Conservation (phyloP, 2,888 invertebrate species). For the Polydrusus tereticollis region DNA sequence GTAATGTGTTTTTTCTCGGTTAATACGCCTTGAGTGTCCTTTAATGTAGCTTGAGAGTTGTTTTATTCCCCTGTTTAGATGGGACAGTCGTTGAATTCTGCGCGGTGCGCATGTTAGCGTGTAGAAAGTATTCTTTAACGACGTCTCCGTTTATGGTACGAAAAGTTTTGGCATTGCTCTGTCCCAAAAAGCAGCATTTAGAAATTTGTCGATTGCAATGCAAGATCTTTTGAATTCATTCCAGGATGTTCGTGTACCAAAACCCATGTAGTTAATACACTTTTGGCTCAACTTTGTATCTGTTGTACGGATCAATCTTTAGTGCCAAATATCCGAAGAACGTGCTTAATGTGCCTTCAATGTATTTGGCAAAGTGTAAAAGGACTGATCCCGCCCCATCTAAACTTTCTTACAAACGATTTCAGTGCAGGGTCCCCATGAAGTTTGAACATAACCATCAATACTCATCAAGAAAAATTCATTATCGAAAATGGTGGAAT, state of each 20-base stretch:
- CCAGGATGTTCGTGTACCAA: conserved; percentile 9
- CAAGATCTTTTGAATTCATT: neutral
- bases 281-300: conserved; percentile 16
- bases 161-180: neutral
- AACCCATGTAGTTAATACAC: neutral
- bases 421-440: too few relatives aligned
- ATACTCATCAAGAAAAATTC: too few relatives aligned
- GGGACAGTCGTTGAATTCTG: too few relatives aligned
- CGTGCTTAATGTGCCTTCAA: neutral
- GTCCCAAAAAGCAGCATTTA: neutral
- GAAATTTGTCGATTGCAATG: neutral
- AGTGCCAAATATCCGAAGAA: neutral
- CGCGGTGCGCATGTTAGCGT: too few relatives aligned
- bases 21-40: too few relatives aligned
- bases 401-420: conserved; percentile 17
- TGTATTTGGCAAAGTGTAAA: neutral
- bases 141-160: neutral
- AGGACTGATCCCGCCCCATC: conserved; percentile 34
- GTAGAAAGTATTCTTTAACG: too few relatives aligned
- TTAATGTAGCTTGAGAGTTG: too few relatives aligned
- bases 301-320: conserved; percentile 11
- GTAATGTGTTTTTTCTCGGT: too few relatives aligned
- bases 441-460: too few relatives aligned
- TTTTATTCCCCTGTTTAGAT: too few relatives aligned
- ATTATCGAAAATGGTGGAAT: too few relatives aligned